Evolutionary conservation across 2,113 vertebrate species (phyloP), one percentile per base, ranked within the genome.

Genomic region (Psephotus haematonotus): DNA sequence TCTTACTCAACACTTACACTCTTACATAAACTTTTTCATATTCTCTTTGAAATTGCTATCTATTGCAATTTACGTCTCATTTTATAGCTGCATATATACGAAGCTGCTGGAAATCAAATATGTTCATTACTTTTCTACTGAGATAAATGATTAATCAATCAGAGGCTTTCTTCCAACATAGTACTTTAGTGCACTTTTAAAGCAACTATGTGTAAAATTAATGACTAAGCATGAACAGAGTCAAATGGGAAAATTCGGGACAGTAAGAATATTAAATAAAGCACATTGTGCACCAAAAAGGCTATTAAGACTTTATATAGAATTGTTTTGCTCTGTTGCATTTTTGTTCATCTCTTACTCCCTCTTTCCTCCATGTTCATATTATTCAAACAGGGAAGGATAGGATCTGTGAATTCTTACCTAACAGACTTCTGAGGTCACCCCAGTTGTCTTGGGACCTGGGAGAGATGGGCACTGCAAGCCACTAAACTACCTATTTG

Each of bases 101-200:
- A 76, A 94, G 49, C 77, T 93, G 46, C 67, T 92, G 95, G 74
- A 91, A 94, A 64, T 96, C 44, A 81, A 90, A 83, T 95, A 90
- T 72, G 23, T 63, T 91, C 44, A 95, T 94, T 37, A 27, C 67
- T 69, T 86, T 85, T 95, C 88, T 90, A 68, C 68, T 78, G 76
- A 94, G 87, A 91, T 93, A 95, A 97, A 95, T 95, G 87, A 83
- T 94, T 95, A 94, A 96, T 96, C 97, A 93, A 75, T 95, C 90
- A 55, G 60, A 79, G 31, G 23, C 72, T 95, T 97, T 94, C 93
- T 53, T 94, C 78, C 67, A 82, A 74, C 70, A 77, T 69, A 20
- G 11, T 71, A 68, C 87, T 95, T 82, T 68, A 87, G 52, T 20
- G 39, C 65, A 78, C 64, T 95, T 95, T 78, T 96, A 82, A 78